phyloP scores from a whole-genome alignment of 2,113 vertebrate species.

The Sclerurus mexicanus region DNA sequence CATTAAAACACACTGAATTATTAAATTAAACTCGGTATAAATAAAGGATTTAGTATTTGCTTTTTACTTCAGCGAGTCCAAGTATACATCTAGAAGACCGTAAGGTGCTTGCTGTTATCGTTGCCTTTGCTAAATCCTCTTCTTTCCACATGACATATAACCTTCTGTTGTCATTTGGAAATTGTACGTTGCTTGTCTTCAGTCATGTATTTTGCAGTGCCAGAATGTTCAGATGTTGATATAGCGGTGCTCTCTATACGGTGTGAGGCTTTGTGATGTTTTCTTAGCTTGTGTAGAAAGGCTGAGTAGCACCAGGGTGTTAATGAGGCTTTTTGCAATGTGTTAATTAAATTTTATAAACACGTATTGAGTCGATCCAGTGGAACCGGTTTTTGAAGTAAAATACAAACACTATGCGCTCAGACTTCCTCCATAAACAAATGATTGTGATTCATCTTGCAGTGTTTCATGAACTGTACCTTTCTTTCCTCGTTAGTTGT shows the following conservation, averaged over 20 bases:
- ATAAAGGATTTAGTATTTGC: background rate
- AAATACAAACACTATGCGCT: background rate
- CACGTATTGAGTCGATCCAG: constrained; percentile 29
- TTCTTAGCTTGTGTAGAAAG: constrained; percentile 4
- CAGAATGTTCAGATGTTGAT: background rate
- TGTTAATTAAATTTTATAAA: constrained; percentile 58
- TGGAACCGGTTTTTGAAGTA: constrained; percentile 44
- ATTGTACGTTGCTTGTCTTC: background rate
- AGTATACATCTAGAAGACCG: background rate
- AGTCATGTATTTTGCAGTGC: background rate
- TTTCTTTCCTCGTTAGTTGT: constrained; percentile 12
- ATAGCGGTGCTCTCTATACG: background rate
- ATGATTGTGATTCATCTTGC: constrained; percentile 45
- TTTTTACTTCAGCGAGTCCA: background rate
- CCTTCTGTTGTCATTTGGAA: background rate
- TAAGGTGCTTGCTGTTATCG: background rate
- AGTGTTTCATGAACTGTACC: background rate
- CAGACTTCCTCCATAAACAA: constrained; percentile 59
- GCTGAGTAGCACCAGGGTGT: constrained; percentile 19
- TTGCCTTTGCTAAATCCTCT: background rate
- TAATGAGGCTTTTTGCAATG: constrained; percentile 57
- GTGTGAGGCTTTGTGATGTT: constrained; percentile 16
- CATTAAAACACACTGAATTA: background rate
- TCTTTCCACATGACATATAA: background rate
- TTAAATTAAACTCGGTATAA: background rate